Base-by-base conservation (phyloP, 2,888 invertebrate species). In the Brenthis hecate region DNA sequence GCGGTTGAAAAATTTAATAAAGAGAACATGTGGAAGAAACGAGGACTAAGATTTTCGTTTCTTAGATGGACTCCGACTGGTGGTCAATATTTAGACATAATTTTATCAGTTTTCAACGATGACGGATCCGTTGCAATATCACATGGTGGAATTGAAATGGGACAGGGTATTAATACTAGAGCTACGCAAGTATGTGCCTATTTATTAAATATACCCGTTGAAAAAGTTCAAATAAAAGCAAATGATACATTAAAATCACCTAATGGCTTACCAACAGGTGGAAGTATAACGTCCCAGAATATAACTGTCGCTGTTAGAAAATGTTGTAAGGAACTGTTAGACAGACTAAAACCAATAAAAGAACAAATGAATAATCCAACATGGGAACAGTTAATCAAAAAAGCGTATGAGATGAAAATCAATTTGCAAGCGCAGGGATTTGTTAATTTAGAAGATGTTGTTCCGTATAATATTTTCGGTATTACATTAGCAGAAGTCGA, bases 151-250 rank as follows among this genome's bases (percentile, higher is more conserved):
- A 85, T 95, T 28, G 95, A 95, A 88, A 93, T 94, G 81, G 96
- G 96, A 0, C 96, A 97, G 89, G 96, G 96, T 0, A 91, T 96
- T 63, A 87, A 96, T 74, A 96, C 96, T 2, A 87, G 95, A 94
- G 94, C 94, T 0, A 93, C 93, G 6, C 95, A 96, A 88, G 93
- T 95, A 3, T 94, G 94, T 68, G 96, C 96, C 0, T 92, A 94
- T 75, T 91, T 93, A 11, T 84, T 96, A 2, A 94, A 94, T 2
- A 94, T 96, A 71, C 93, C 94, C 0, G 68, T 96, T 58, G 93
- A 94, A 0, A 91, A 94, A 83, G 89, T 97, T 19, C 91, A 90
- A 48, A 93, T 97, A 0, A 96, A 96, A 81, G 93, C 95, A 1
- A 94, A 94, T 19, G 94, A 94, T 74, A 94, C 91, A 54, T 81